Evolutionary conservation across 1,140 invertebrate species (phyloP).

Genomic region (Aphis gossypii): DNA sequence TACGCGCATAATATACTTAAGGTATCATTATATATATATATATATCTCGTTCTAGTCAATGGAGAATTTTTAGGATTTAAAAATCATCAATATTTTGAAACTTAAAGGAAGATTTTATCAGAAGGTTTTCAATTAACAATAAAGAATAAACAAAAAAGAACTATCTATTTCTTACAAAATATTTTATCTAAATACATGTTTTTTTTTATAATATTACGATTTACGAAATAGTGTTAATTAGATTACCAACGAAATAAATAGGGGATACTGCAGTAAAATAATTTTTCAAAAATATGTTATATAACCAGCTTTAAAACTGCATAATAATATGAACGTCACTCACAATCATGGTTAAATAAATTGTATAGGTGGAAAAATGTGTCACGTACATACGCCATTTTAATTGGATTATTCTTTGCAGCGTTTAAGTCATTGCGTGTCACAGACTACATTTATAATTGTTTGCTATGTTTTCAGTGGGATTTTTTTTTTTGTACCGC

Average conservation of each 20-base stretch:
- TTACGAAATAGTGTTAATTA: neutral
- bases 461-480: neutral
- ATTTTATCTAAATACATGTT: neutral
- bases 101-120: neutral
- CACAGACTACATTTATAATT: neutral
- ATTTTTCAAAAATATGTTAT: neutral
- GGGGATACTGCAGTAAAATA: neutral
- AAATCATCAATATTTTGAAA: neutral
- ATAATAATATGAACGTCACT: neutral
- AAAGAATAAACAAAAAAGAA: neutral
- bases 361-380: constrained; percentile 9
- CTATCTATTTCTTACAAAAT: neutral
- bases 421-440: neutral
- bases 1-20: neutral
- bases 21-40: too few relatives aligned
- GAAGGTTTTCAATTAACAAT: neutral
- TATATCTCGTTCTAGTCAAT: neutral
- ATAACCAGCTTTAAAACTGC: neutral
- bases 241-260: neutral
- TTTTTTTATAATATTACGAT: neutral
- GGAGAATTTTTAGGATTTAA: neutral
- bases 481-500: neutral
- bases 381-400: neutral
- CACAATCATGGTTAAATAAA: neutral
- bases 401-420: neutral